Evolutionary conservation across 1,140 invertebrate genomes (phyloP), one percentile per base, ranked within the genome.

Genomic region (Trachelipus rathkii): DNA sequence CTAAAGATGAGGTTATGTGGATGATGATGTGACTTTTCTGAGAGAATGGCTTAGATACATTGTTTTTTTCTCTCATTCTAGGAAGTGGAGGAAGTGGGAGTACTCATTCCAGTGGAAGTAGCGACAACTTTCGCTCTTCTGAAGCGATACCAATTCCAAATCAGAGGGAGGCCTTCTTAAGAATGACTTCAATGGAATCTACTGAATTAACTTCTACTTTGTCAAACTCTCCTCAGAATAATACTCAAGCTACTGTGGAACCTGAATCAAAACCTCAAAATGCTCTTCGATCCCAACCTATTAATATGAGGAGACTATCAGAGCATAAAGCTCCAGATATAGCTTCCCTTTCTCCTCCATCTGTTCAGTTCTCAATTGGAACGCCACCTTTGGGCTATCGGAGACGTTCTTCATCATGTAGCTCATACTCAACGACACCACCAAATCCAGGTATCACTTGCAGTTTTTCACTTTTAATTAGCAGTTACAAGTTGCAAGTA

Each of bases 121-220:
- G 78, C 70, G 73, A 77, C 53, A 75, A 75, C 1, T 75, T 71
- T 68, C 75, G 75, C 8, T 75, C 72, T 50, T 75, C 66, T 21
- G 75, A 77, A 43, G 72, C 76, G 10, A 74, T 78, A 13, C 92
- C 92, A 10, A 92, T 94, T 23, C 92, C 92, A 15, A 89, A 90
- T 9, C 91, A 92, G 82, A 86, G 88, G 71, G 86, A 87, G 80
- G 86, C 84, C 75, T 88, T 85, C 74, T 87, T 87, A 60, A 85
- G 87, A 73, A 85, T 86, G 77, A 78, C 79, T 11, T 77, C 75
- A 4, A 78, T 76, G 21, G 77, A 73, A 8, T 78, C 77, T 23
- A 76, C 77, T 11, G 79, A 78, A n/a, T 72, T 74, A n/a, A 75
- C 71, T 43, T 72, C 74, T 13, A 50, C 73, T 19, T 60, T 60